These are phyloP conservation scores for Urechis unicinctus DNA, from an alignment of 2,888 invertebrate genomes.

Conservation along the genomic window DNA sequence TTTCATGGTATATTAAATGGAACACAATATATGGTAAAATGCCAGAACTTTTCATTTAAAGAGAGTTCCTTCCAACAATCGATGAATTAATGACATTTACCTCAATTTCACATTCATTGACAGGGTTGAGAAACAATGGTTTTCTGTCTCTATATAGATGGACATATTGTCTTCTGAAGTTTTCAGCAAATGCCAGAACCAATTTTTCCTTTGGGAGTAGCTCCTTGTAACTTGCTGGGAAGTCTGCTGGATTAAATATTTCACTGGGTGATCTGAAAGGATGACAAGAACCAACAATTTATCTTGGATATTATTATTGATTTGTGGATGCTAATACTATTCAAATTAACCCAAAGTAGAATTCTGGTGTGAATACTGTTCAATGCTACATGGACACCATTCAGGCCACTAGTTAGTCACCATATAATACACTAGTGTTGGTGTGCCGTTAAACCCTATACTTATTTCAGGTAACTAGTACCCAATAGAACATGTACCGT, in stretches of 20 bases:
- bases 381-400: too few relatives aligned
- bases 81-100: conserved; percentile 22
- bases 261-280: conserved; percentile 13
- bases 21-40: not conserved
- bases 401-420: too few relatives aligned
- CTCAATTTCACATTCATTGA: conserved; percentile 48
- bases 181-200: conserved; percentile 47
- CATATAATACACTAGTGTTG: too few relatives aligned
- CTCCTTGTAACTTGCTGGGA: conserved; percentile 45
- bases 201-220: conserved; percentile 47
- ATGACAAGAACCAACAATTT: not conserved
- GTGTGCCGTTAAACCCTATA: too few relatives aligned
- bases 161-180: conserved; percentile 50
- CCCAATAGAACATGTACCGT: too few relatives aligned
- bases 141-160: conserved; percentile 49
- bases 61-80: not conserved
- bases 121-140: conserved; percentile 46
- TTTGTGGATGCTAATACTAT: too few relatives aligned
- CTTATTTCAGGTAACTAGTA: too few relatives aligned
- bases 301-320: not conserved
- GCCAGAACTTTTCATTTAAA: not conserved
- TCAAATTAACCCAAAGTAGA: too few relatives aligned
- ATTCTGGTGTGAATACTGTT: too few relatives aligned
- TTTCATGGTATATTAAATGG: too few relatives aligned
- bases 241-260: conserved; percentile 42